Percentiles rank a stretch among this genome's conserved stretches.
Evolutionary conservation across 2,797 vertebrate species (phyloP).

Genomic region (Muscicapa comitata): DNA sequence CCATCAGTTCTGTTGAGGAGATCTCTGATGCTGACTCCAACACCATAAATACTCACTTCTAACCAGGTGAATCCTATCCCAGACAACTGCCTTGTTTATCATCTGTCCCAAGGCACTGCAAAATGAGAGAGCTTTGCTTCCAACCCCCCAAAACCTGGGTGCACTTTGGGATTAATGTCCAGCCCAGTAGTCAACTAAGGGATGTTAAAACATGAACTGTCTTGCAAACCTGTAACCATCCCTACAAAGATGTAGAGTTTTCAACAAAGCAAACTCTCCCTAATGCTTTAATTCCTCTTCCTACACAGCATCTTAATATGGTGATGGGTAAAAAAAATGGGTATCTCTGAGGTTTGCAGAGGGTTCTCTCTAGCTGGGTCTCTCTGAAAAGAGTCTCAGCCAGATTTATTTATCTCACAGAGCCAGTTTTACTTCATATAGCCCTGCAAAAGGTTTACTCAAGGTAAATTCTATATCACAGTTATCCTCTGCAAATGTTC

Average conservation of each 20-base stretch:
- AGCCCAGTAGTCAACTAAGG: not conserved
- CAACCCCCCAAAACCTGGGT: fast-evolving
- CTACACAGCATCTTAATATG: not conserved
- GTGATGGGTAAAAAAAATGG: not conserved
- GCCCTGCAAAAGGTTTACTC: not conserved
- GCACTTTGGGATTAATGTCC: not conserved
- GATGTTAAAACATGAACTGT: not conserved
- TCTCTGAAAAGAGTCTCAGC: not conserved
- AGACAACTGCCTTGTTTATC: not conserved
- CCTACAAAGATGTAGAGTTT: not conserved
- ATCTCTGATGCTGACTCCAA: not conserved
- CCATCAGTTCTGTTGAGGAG: not conserved
- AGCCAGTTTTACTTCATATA: not conserved
- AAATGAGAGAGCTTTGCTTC: not conserved
- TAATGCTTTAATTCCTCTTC: not conserved
- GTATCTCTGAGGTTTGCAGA: not conserved
- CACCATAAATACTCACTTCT: fast-evolving
- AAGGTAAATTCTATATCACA: not conserved
- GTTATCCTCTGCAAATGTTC: not conserved
- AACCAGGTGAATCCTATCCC: not conserved
- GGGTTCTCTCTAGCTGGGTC: not conserved
- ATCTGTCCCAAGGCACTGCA: not conserved
- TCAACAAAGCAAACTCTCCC: not conserved
- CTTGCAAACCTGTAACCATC: not conserved
- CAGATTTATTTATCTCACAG: not conserved